A percentile compares a stretch with the other conserved stretches of the same genome.
phyloP scores from a whole-genome alignment of 2,888 invertebrate species.

The Nomada ruficornis region DNA sequence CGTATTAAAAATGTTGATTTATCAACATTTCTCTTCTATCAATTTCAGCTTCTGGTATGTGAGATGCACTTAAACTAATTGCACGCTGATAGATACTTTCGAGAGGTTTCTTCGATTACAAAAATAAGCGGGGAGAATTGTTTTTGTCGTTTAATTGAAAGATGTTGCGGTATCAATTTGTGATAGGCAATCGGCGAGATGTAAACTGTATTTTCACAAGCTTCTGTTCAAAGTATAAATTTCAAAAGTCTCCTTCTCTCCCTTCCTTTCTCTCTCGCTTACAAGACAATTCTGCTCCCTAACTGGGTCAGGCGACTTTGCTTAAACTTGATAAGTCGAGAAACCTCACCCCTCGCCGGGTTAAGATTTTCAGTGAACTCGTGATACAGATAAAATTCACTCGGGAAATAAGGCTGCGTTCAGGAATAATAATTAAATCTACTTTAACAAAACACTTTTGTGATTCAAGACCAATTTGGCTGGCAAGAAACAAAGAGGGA shows the following conservation, averaged over 20 bases:
- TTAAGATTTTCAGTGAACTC: constrained; percentile 35
- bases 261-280: too few relatives aligned
- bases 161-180: neutral
- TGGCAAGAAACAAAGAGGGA: neutral
- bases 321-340: constrained; percentile 47
- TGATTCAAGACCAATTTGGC: constrained; percentile 22
- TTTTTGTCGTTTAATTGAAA: neutral
- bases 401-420: constrained; percentile 42
- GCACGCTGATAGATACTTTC: neutral
- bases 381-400: constrained; percentile 45
- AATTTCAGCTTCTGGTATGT: neutral
- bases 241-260: neutral
- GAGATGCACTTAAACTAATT: constrained; percentile 6
- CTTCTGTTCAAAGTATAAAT: constrained; percentile 4
- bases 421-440: constrained; percentile 55
- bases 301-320: constrained; percentile 42
- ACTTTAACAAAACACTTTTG: constrained; percentile 49
- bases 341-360: constrained; percentile 23
- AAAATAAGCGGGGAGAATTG: neutral
- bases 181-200: neutral
- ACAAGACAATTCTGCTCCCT: too few relatives aligned
- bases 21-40: too few relatives aligned
- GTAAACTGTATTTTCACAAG: too few relatives aligned
- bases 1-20: neutral
- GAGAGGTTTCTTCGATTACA: neutral